phyloP scores from a whole-genome alignment of 1,140 invertebrate genomes.

The Ctenoplectra terminalis region DNA sequence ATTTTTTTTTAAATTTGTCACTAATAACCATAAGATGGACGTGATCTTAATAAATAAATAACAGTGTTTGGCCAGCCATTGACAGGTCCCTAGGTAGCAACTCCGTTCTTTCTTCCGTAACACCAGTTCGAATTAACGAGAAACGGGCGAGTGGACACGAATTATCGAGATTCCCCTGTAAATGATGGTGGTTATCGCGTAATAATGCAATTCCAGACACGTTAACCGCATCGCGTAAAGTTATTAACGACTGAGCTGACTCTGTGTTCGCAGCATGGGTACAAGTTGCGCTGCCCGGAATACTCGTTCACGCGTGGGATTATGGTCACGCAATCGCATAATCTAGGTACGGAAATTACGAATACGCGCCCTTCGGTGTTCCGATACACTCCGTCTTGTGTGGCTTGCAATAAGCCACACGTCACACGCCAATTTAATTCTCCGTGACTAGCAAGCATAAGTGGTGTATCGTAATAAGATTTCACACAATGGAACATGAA shows the following conservation, averaged over 20 bases:
- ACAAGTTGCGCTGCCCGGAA: not conserved
- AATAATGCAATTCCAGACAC: slow-evolving; percentile 15
- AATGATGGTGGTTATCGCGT: not conserved
- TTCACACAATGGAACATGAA: too few relatives aligned
- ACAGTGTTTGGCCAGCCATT: too few relatives aligned
- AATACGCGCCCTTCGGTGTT: not conserved
- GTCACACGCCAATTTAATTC: not conserved
- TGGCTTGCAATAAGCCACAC: too few relatives aligned
- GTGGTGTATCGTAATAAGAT: too few relatives aligned
- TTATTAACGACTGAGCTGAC: slow-evolving; percentile 31
- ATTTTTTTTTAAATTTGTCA: too few relatives aligned
- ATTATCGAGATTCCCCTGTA: not conserved
- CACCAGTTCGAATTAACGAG: not conserved
- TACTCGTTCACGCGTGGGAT: slow-evolving; percentile 26
- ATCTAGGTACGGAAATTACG: slow-evolving; percentile 13
- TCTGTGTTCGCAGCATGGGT: slow-evolving; percentile 19
- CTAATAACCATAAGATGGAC: too few relatives aligned
- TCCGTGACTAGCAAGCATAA: too few relatives aligned
- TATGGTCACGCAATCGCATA: slow-evolving; percentile 7
- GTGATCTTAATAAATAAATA: too few relatives aligned
- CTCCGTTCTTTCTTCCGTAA: not conserved
- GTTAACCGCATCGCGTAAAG: not conserved
- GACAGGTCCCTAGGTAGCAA: not conserved
- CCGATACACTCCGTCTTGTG: not conserved
- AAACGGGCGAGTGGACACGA: not conserved